A percentile compares a stretch with the other conserved stretches of the same genome.
These are phyloP conservation scores for Papio anubis DNA, from an alignment of 2,113 vertebrate genomes.

Conservation along the genomic window DNA sequence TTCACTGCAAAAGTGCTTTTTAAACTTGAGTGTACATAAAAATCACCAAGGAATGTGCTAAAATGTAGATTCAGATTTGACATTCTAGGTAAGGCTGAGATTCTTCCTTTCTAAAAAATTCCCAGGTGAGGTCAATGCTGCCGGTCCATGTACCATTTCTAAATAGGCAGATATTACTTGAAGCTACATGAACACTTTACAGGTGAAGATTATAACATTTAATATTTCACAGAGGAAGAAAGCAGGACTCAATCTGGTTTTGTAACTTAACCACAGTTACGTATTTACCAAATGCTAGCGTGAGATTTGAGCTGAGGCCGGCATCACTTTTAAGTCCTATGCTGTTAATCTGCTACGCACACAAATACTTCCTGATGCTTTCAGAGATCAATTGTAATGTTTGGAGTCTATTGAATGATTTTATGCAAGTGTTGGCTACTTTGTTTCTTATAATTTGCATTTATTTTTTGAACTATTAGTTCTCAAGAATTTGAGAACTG, in stretches of 20 bases:
- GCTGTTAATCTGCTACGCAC: background rate
- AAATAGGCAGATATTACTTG: fast-evolving
- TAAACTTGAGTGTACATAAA: background rate
- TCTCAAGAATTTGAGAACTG: background rate
- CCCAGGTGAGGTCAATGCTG: too few species aligned
- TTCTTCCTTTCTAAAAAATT: background rate
- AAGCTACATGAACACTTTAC: background rate
- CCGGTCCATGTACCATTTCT: fast-evolving
- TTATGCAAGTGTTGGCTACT: background rate
- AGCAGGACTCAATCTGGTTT: background rate
- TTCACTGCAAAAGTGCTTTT: background rate
- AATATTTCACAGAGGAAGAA: background rate
- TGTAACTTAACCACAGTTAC: background rate
- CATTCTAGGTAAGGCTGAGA: background rate
- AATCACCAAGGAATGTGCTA: background rate
- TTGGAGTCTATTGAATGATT: background rate
- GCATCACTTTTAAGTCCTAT: background rate
- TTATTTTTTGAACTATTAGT: background rate
- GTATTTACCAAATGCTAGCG: background rate
- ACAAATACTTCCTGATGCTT: background rate
- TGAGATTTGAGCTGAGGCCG: background rate
- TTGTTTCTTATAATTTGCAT: background rate
- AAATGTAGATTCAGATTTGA: background rate
- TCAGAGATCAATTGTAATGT: background rate
- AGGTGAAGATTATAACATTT: too few species aligned